Evolutionary conservation across 2,888 invertebrate species (phyloP), one percentile per base, ranked within the genome.

Genomic region (Lissonota sp.): DNA sequence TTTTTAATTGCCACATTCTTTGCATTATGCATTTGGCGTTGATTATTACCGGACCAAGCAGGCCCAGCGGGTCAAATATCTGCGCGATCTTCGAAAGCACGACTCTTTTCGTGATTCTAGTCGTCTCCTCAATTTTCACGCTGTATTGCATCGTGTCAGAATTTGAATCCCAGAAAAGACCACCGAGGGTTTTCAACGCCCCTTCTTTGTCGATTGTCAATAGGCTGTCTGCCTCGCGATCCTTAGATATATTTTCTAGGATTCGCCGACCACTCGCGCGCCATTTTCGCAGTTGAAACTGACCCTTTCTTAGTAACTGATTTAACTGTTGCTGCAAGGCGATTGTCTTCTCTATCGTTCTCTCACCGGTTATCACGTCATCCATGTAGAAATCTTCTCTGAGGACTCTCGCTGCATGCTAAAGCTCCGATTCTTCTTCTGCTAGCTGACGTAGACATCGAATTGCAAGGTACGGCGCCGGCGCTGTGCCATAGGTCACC

Each of bases 31-130:
- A 51, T 7, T 83, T 81, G n/a, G 76, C 77, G 0, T 8, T 55
- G 1, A 83, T 63, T 0, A 77, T 10, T 1, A 81, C 51, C 3
- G 83, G 83, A 5, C 70, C 72, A 0, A 81, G n/a, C 4, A 83
- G 40, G 6, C 83, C 81, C n/a, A 83, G 37, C 0, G 74, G 83
- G 49, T 83, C 81, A n/a, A 77, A 83, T 0, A 83, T 79, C 42
- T 69, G 67, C 2, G 77, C 79, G 3, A 82, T 81, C 37, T 55
- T 62, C 0, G 81, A 83, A 7, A 83, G 40, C 4, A 77, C 66
- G 14, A 40, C 8, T 4, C 79, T 44, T 46, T 83, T 83, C 0
- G 80, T 86, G 0, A 53, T 26, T 4, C 26, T 62, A 0, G n/a
- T n/a, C 0, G 53, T 0, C 10, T 60, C 57, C 0, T 62, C 67